Conservation (phyloP, 2,797 vertebrate genomes). For the Spheniscus humboldti region DNA sequence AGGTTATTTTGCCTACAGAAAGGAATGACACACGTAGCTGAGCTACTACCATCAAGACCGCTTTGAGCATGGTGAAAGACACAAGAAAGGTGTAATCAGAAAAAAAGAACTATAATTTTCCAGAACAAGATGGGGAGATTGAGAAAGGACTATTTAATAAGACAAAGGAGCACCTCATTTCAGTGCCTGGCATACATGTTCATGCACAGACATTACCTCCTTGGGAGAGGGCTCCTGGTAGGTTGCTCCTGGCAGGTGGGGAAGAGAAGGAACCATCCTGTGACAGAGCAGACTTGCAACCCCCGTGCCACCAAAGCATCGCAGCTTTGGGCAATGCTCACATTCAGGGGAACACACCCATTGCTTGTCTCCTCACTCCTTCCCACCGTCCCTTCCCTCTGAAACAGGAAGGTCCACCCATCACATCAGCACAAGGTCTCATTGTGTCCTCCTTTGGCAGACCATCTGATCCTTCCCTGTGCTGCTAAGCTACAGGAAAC, state of each 20-base stretch:
- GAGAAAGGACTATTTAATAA: slow-evolving; percentile 20
- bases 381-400: background rate
- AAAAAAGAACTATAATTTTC: slow-evolving; percentile 57
- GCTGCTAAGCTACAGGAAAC: background rate
- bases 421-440: background rate
- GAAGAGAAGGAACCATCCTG: background rate
- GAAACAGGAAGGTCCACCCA: background rate
- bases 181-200: background rate
- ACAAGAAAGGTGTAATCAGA: slow-evolving; percentile 52
- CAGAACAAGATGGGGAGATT: background rate
- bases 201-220: background rate
- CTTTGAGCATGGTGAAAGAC: slow-evolving; percentile 26
- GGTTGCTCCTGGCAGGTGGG: background rate
- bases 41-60: slow-evolving; percentile 5
- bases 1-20: slow-evolving; percentile 27
- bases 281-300: background rate
- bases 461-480: background rate
- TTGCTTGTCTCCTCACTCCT: background rate
- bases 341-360: background rate
- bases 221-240: background rate
- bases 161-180: background rate
- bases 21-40: background rate
- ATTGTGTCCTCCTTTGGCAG: background rate
- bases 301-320: fast-evolving
- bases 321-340: background rate